Evolutionary conservation across 2,888 invertebrate genomes (phyloP), one percentile per base, ranked within the genome.

Genomic region (Pristionchus mayeri): DNA sequence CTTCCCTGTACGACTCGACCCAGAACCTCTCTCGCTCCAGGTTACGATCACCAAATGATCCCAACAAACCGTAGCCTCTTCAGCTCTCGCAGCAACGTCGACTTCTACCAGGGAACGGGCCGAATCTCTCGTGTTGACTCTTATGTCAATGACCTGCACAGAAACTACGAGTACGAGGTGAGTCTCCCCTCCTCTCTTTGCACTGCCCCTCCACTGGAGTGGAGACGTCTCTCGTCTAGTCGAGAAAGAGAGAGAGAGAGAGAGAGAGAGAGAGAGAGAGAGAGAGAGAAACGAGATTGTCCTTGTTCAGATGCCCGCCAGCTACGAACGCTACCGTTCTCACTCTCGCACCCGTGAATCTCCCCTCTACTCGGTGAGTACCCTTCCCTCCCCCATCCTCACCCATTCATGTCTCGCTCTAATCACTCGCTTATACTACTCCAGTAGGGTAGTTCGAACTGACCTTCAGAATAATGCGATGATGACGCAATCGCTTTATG

Each of bases 41-140:
- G 91, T n/a, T 91, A 84, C 54, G 85, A 48, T 37, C 9, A 21
- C 24, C 50, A n/a, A n/a, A n/a, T n/a, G n/a, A n/a, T 50, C 16
- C 27, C 11, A 75, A 75, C 9, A 3, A 44, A n/a, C n/a, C n/a
- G n/a, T n/a, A n/a, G n/a, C n/a, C n/a, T 44, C 13, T 44, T 44
- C 84, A 92, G 91, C 79, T 92, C 92, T 48, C 91, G 92, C 79
- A 88, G 89, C 84, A 89, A 91, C 86, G 87, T 92, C 40, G 92
- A 92, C 86, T 87, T 90, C 60, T 92, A 91, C 86, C 86, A 89
- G 75, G 91, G 91, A 71, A 87, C 88, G 48, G 92, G 92, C 16
- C 89, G 92, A 76, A 87, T 92, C 63, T 92, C 92, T 27, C 92
- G 92, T 60, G 92, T 92, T 44, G 92, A 92, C 85, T 91, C 90